Base-by-base conservation (phyloP, 2,113 vertebrate species). In the Callocephalon fimbriatum region DNA sequence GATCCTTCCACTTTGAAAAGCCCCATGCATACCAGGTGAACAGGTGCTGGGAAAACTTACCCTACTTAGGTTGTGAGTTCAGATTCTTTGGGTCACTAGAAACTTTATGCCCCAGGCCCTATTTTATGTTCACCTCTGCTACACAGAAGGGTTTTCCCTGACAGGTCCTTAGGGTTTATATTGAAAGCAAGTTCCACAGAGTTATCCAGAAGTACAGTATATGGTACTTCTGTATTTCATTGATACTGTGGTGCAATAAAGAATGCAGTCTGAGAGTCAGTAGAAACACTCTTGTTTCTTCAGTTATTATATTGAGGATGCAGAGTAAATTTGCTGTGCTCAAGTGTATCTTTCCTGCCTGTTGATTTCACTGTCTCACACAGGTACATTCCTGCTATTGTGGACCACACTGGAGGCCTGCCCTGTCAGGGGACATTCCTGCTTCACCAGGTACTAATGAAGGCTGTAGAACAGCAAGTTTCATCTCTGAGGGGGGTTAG, bases 311-410 rank as follows among this genome's bases (percentile, higher is more conserved):
- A 10, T 3, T 26, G 53, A 95, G 70, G 12, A 45, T 8, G 21
- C 38, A 63, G 40, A 26, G 27, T 21, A 8, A 26, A 23, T 74
- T 40, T 72, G 54, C 62, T 77, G 35, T 85, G 59, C 65, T 37
- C 5, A 58, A 58, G 32, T 8, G 0, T n/a, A 1, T 61, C 67
- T 61, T 17, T 27, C 22, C 18, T 45, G 25, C 10, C 37, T 63
- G 78, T 29, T 73, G 50, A 45, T 26, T 10, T 47, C 40, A 20
- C 40, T 89, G n/a, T 88, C 58, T 81, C 71, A 14, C 62, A 2
- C 96, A 99, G 99, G 97, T 99, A 99, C 95, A 99, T 99, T 87
- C 99, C 99, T 76, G 99, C 99, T n/a, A 98, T 99, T 26, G 99
- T 99, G 73, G 99, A 99, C 96, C 99, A 99, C 94, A 99, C 99